These are phyloP conservation scores for Drosophila sordidula DNA, from an alignment of 2,888 invertebrate species.

Conservation along the genomic window DNA sequence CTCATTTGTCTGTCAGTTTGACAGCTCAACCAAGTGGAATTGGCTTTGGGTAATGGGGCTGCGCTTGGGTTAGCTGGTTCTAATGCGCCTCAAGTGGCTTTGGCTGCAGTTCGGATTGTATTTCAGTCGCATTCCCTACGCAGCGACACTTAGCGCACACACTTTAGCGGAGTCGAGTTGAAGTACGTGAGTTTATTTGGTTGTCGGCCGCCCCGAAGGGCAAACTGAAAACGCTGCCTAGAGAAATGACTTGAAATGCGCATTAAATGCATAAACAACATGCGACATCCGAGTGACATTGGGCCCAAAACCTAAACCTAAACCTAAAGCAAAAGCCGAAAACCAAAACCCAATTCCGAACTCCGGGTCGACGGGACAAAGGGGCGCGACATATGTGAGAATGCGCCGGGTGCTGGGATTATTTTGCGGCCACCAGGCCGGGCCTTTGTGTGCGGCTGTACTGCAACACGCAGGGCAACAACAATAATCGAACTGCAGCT, in stretches of 20 bases:
- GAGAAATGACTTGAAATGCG: conserved; percentile 58
- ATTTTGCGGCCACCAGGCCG: conserved; percentile 56
- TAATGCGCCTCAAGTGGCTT: conserved; percentile 38
- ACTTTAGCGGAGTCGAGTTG: conserved; percentile 43
- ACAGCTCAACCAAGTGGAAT: conserved; percentile 63
- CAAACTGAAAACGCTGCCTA: conserved; percentile 27
- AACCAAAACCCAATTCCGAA: conserved; percentile 6
- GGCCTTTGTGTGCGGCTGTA: conserved; percentile 32
- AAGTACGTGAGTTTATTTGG: conserved; percentile 72
- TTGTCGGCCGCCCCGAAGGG: conserved; percentile 12
- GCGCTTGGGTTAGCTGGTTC: conserved; percentile 8
- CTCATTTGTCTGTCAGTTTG: conserved; percentile 42
- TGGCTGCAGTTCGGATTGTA: conserved; percentile 41
- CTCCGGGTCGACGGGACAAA: conserved; percentile 11
- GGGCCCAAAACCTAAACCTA: conserved; percentile 12
- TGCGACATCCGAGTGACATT: conserved; percentile 23
- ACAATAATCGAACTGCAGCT: conserved; percentile 59
- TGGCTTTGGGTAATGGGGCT: conserved; percentile 32
- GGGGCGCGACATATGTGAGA: conserved; percentile 66
- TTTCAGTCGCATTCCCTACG: conserved; percentile 49
- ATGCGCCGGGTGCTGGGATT: conserved; percentile 65
- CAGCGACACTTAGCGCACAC: conserved; percentile 51
- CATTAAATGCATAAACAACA: conserved; percentile 60
- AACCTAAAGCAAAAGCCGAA: not conserved
- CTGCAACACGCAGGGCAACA: conserved; percentile 36